phyloP scores from a whole-genome alignment of 2,797 vertebrate genomes.

The Jordanella pulchra region DNA sequence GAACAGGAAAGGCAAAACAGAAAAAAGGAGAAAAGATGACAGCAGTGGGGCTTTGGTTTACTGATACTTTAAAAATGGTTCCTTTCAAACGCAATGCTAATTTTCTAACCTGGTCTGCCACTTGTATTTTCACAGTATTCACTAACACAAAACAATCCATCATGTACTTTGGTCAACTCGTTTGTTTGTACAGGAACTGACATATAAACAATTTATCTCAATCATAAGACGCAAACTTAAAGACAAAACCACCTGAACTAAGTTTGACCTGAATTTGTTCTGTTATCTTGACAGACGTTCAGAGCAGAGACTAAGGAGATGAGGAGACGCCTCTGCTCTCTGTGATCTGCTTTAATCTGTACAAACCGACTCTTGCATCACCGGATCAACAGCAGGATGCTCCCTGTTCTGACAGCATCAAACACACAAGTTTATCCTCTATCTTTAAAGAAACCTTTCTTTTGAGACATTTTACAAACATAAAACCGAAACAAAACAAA shows the following conservation, averaged over 20 bases:
- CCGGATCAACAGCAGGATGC: constrained; percentile 20
- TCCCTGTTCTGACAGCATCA: neutral
- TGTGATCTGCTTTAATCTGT: constrained; percentile 18
- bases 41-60: too few species aligned
- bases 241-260: neutral
- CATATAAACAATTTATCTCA: neutral
- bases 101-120: too few species aligned
- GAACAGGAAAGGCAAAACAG: too few species aligned
- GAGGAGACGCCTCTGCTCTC: constrained; percentile 7
- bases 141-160: too few species aligned
- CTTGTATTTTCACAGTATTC: too few species aligned
- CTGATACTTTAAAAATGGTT: too few species aligned
- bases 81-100: too few species aligned
- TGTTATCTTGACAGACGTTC: neutral
- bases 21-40: too few species aligned
- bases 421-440: constrained; percentile 2
- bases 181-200: too few species aligned
- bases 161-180: too few species aligned
- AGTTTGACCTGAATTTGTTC: neutral
- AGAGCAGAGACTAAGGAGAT: neutral
- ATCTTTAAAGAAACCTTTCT: constrained; percentile 20
- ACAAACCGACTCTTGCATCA: constrained; percentile 34
- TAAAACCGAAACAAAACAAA: neutral
- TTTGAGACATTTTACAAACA: constrained; percentile 25
- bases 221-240: neutral